Evolutionary conservation across 2,888 invertebrate species (phyloP), one percentile per base, ranked within the genome.

Genomic region (Microctonus brassicae): DNA sequence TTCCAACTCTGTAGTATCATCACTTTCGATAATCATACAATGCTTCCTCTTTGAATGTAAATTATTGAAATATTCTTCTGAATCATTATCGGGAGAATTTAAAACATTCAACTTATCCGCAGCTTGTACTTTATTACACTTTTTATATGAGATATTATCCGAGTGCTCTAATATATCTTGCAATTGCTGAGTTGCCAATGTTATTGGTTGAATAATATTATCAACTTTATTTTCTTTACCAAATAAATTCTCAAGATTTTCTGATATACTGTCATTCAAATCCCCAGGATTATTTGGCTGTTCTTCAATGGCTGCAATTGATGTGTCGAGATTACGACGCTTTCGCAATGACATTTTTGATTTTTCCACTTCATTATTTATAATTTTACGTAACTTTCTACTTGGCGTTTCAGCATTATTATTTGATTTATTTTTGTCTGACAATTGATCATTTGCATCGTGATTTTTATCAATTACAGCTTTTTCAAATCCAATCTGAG

Each of bases 121-220:
- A 6, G 11, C 17, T 29, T 63, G 20, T n/a, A 29, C 6, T 33
- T 52, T 17, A n/a, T 20, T 17, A 26, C 13, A 20, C 33, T 33
- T 5, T 11, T 63, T 52, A 20, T 39, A 9, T 10, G 11, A 6
- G 1, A 29, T 13, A n/a, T 55, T 22, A 36, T 34, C 53, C 9
- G 29, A 9, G 13, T n/a, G 73, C 65, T 82, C 77, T 22, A 86
- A 58, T 60, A 84, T 75, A 64, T 79, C 77, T 64, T 76, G 74
- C 22, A 86, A 79, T 69, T 77, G 76, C 47, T 86, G 84, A 2
- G 84, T 86, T 52, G 83, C 78, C 58, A 86, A 72, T 39, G 65
- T 69, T 0, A 75, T 69, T 9, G 75, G 71, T n/a, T 80, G 75
- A 7, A 77, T 73, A 0, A 26, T 47, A 5, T 63, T 13, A 7